These are phyloP conservation scores for Boleophthalmus pectinirostris DNA, from an alignment of 2,113 vertebrate species.

Conservation along the genomic window DNA sequence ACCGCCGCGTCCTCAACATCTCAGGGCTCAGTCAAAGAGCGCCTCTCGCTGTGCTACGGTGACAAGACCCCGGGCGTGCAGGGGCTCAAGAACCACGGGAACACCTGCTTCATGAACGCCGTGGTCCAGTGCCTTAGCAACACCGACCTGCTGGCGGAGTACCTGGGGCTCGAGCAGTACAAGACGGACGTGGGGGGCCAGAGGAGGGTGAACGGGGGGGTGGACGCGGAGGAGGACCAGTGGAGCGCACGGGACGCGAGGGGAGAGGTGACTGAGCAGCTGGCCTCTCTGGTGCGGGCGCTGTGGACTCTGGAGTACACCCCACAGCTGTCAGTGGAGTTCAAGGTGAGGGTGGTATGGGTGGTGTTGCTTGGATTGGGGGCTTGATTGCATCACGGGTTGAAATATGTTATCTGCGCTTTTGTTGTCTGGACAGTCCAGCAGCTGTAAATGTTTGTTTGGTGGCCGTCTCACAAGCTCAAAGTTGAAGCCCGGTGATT, in stretches of 20 bases:
- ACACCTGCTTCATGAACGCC: constrained; percentile 97
- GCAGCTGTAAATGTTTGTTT: background rate
- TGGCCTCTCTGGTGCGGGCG: constrained; percentile 88
- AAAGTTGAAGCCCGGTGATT: background rate
- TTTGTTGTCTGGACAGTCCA: background rate
- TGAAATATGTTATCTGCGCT: background rate
- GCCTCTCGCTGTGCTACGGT: constrained; percentile 74
- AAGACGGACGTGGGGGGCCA: constrained; percentile 65
- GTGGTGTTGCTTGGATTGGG: background rate
- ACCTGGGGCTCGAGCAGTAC: constrained; percentile 86
- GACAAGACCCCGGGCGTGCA: constrained; percentile 85
- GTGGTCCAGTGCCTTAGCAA: constrained; percentile 96
- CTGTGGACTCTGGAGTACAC: constrained; percentile 94
- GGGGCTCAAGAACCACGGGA: constrained; percentile 93
- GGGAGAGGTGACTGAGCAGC: constrained; percentile 86
- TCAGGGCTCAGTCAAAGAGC: constrained; percentile 69
- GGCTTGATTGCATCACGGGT: background rate
- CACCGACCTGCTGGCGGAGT: constrained; percentile 91
- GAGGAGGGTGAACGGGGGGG: constrained; percentile 56
- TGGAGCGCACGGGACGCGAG: constrained; percentile 16
- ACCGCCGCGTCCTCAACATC: constrained; percentile 40
- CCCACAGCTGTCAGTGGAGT: constrained; percentile 90
- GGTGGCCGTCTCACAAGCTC: background rate
- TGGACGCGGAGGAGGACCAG: constrained; percentile 41
- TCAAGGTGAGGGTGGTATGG: constrained; percentile 82